Evolutionary conservation across 2,888 invertebrate species (phyloP).

Genomic region (Palloptera scutellata): DNA sequence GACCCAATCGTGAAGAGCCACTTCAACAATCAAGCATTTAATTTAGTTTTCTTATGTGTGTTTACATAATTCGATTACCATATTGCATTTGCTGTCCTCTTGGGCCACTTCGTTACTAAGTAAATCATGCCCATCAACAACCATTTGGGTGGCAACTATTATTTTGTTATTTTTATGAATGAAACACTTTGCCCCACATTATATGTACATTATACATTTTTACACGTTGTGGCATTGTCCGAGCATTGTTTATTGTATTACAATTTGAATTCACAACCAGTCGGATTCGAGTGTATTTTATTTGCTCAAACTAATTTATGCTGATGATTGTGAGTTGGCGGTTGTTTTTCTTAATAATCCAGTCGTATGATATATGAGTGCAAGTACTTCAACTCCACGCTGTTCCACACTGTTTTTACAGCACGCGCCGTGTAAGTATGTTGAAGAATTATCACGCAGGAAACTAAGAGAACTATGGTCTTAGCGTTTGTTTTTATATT

Average conservation of each 20-base stretch:
- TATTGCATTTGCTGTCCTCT: constrained; percentile 16
- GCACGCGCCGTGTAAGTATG: constrained; percentile 11
- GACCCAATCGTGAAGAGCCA: constrained; percentile 17
- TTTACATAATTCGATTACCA: constrained; percentile 29
- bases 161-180: constrained; percentile 23
- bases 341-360: constrained; percentile 9
- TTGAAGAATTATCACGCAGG: neutral
- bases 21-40: constrained; percentile 32
- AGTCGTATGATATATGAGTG: constrained; percentile 1
- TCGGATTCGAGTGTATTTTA: constrained; percentile 19
- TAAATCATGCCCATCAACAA: constrained; percentile 14
- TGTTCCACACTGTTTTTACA: neutral
- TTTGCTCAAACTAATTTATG: constrained; percentile 31
- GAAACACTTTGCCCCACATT: constrained; percentile 12
- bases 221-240: constrained; percentile 4
- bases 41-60: constrained; percentile 26
- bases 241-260: constrained; percentile 12
- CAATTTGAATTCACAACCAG: constrained; percentile 6
- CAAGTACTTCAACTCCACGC: neutral
- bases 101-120: constrained; percentile 13
- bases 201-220: neutral
- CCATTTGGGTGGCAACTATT: constrained; percentile 2
- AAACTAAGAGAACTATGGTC: neutral
- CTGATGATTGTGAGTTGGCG: constrained; percentile 13
- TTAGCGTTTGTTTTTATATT: neutral